A percentile compares a stretch with the other conserved stretches of the same genome.
Conservation (phyloP, 2,797 vertebrate species). For the Enteromius anoplus region DNA sequence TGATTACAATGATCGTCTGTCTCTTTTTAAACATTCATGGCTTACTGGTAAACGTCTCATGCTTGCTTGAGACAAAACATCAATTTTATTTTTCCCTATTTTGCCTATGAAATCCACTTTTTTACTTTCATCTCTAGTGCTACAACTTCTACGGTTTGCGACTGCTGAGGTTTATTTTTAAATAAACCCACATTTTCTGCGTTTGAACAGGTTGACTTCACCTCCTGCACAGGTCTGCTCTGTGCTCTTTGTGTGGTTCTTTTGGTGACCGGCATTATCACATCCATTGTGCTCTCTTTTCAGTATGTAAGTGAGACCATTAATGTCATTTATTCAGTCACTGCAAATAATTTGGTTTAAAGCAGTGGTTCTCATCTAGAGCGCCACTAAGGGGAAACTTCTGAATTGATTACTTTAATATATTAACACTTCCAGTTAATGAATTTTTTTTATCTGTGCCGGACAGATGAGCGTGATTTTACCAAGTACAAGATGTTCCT, state of each 20-base stretch:
- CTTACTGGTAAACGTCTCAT: conserved; percentile 57
- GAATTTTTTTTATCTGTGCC: too few species aligned
- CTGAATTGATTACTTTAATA: background rate
- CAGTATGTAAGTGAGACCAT: conserved; percentile 82
- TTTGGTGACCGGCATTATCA: conserved; percentile 86
- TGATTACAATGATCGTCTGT: conserved; percentile 73
- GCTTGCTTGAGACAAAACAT: conserved; percentile 31
- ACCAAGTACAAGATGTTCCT: too few species aligned
- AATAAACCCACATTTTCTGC: background rate
- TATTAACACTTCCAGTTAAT: background rate
- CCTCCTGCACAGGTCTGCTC: conserved; percentile 89
- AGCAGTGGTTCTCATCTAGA: background rate
- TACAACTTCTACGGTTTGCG: background rate
- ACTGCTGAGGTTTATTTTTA: background rate
- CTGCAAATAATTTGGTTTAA: background rate
- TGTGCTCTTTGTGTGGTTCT: conserved; percentile 86
- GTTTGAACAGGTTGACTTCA: conserved; percentile 90
- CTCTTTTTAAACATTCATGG: conserved; percentile 77
- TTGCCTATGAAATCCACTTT: background rate
- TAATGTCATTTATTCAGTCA: background rate
- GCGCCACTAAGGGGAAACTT: background rate
- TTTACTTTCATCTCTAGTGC: background rate
- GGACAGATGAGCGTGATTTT: too few species aligned
- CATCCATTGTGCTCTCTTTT: conserved; percentile 87
- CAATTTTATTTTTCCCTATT: background rate